Conservation (phyloP, 2,888 invertebrate species). For the Chrysolina americana region DNA sequence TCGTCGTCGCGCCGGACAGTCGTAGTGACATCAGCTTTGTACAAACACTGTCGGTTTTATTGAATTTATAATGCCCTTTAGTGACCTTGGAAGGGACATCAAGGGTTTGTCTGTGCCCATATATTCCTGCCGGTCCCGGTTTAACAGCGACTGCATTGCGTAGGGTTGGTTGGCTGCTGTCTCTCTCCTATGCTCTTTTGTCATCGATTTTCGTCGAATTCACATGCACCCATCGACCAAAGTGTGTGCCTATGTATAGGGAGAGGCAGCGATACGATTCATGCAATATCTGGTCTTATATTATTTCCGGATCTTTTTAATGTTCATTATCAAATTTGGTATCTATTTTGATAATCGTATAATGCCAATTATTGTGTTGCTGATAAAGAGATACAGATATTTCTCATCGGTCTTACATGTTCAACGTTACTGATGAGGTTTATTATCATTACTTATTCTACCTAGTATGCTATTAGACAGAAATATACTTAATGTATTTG, state of each 20-base stretch:
- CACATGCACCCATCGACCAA: conserved; percentile 30
- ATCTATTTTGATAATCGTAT: too few species aligned
- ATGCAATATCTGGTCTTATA: too few species aligned
- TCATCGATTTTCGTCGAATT: conserved; percentile 54
- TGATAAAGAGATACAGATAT: too few species aligned
- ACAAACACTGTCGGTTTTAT: conserved; percentile 42
- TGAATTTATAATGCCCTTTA: conserved; percentile 55
- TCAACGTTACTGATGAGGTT: too few species aligned
- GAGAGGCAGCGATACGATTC: not conserved
- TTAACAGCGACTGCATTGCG: conserved; percentile 60
- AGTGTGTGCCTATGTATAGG: conserved; percentile 11
- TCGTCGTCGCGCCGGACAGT: not conserved
- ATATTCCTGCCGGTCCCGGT: conserved; percentile 45
- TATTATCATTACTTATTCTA: too few species aligned
- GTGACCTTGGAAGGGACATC: conserved; percentile 54
- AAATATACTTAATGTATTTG: too few species aligned
- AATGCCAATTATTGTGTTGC: too few species aligned
- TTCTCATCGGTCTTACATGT: too few species aligned
- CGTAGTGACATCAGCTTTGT: conserved; percentile 7
- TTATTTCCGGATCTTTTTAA: too few species aligned
- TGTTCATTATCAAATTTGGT: too few species aligned
- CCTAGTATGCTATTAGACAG: too few species aligned
- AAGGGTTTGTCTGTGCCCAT: conserved; percentile 37
- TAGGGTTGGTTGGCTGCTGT: conserved; percentile 47
- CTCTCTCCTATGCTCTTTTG: conserved; percentile 29